These are phyloP conservation scores for Helogale parvula DNA, from an alignment of 2,113 vertebrate genomes.

Conservation along the genomic window DNA sequence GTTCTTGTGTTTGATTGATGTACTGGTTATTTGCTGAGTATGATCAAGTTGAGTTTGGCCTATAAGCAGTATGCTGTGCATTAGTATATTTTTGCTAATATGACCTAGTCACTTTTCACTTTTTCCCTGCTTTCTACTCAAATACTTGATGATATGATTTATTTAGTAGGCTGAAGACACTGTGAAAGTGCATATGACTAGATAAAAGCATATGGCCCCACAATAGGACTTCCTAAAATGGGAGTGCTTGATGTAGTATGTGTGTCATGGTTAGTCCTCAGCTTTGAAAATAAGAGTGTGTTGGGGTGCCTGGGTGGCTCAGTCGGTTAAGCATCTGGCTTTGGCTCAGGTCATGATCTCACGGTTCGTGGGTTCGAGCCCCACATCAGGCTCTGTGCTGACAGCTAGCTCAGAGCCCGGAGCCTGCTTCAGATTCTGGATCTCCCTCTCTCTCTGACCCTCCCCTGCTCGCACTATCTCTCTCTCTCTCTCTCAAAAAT, in stretches of 20 bases:
- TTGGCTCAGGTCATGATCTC: no score
- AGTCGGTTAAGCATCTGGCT: no score
- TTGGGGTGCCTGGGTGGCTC: no score
- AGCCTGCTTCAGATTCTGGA: no score
- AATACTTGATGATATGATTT: neutral
- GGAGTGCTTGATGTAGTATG: neutral
- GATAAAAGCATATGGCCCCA: neutral
- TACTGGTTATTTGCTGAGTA: neutral
- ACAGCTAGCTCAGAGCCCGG: no score
- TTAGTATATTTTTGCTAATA: neutral
- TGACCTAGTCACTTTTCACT: neutral
- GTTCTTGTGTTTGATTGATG: neutral
- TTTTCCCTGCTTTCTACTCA: neutral
- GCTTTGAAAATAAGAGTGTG: constrained; percentile 39
- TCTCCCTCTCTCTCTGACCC: no score
- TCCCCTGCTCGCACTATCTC: no score
- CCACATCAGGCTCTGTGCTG: no score
- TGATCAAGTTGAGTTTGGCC: neutral
- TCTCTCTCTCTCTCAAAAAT: no score
- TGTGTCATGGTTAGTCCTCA: neutral
- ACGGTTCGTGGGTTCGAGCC: no score
- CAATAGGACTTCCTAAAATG: neutral
- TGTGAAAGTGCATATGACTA: neutral
- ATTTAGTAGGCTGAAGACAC: constrained; percentile 14
- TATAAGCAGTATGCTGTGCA: neutral